Evolutionary conservation across 2,113 vertebrate species (phyloP), one percentile per base, ranked within the genome.

Genomic region (Columbina picui): DNA sequence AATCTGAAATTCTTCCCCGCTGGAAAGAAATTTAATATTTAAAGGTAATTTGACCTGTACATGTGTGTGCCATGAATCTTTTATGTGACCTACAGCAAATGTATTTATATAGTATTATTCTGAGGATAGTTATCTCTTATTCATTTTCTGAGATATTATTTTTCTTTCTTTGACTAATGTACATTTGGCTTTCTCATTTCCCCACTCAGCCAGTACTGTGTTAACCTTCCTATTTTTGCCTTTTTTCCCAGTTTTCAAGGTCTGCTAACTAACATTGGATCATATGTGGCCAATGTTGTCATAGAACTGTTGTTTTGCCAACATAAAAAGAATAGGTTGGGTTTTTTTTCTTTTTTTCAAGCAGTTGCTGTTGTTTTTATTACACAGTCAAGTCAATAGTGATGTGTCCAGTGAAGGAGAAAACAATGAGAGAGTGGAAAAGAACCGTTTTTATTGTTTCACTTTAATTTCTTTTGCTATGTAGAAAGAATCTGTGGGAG

Each of bases 11-110:
- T 96, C 95, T 97, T 95, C 76, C 94, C 77, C 1, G 15, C 93
- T 96, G 93, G 94, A 97, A 97, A 95, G 95, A 98, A 97, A 98
- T 98, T 98, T 98, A 98, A 98, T 98, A 98, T 98, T 98, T 98
- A 98, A 98, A 98, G 97, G 98, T 98, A 98, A 98, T 98, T 98
- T 98, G 98, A 98, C 98, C 97, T 93, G 93, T 97, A 98, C 97
- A 98, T 97, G 94, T 97, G 87, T 97, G 96, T 97, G 95, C 56
- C 92, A 98, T 98, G 97, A 98, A 98, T 98, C 97, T 97, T 98
- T 98, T 97, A 98, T 98, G 97, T 97, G 96, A 97, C 94, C 97
- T 98, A 98, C 97, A 97, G 98, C 98, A 98, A 98, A 98, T 97
- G 97, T 98, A 98, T 98, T 98, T 98, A 98, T 98, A 98, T 96